A percentile compares a stretch with the other conserved stretches of the same genome.
phyloP scores from a whole-genome alignment of 2,113 vertebrate species.

The Aldabrachelys gigantea region DNA sequence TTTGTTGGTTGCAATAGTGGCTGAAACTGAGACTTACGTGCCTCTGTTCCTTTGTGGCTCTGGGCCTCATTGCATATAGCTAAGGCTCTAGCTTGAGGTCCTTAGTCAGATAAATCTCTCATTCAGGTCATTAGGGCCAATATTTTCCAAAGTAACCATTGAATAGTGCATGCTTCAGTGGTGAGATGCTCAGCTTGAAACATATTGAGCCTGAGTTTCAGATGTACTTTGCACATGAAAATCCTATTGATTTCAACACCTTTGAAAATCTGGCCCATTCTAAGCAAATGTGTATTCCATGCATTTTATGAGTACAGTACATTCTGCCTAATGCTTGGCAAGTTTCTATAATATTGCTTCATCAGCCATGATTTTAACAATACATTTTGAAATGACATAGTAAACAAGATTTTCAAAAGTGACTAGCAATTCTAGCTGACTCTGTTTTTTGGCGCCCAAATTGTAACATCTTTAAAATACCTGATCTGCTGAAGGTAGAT shows the following conservation, averaged over 20 bases:
- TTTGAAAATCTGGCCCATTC: background rate
- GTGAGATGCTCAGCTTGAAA: background rate
- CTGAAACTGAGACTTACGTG: background rate
- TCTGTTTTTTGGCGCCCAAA: background rate
- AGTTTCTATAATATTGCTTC: background rate
- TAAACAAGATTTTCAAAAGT: background rate
- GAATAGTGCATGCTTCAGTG: background rate
- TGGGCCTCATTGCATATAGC: background rate
- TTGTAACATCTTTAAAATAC: background rate
- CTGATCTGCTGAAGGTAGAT: background rate
- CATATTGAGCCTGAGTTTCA: accelerated
- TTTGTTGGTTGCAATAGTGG: background rate
- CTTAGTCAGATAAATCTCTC: background rate
- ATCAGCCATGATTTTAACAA: background rate
- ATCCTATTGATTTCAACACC: background rate
- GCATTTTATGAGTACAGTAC: background rate
- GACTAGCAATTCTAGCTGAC: background rate
- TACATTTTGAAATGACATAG: background rate
- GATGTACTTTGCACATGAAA: background rate
- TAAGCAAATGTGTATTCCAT: background rate
- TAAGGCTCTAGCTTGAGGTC: background rate
- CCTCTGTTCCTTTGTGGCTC: background rate
- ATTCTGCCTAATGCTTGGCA: background rate
- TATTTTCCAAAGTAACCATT: background rate
- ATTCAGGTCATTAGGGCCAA: background rate